Percentiles rank a stretch among this genome's conserved stretches.
Conservation (phyloP, 2,113 vertebrate species). For the Chaetorhynchus papuensis region DNA sequence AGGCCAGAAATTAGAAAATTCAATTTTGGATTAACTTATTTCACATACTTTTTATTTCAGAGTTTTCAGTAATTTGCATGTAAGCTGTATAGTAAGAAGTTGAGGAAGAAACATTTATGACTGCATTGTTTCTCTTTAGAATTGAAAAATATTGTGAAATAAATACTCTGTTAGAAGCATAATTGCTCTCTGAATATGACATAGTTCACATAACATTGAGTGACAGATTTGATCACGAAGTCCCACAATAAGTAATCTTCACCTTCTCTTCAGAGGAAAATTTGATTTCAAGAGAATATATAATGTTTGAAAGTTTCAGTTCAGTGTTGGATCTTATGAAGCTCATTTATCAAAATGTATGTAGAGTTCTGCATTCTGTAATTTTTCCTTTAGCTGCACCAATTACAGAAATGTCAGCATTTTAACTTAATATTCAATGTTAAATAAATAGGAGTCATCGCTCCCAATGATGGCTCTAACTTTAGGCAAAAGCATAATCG, state of each 20-base stretch:
- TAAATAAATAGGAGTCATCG: neutral
- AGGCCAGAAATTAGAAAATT: neutral
- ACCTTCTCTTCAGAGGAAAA: neutral
- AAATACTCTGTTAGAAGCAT: neutral
- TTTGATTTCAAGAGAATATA: neutral
- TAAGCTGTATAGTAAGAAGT: neutral
- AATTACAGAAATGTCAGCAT: neutral
- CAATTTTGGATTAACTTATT: neutral
- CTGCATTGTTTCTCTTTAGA: neutral
- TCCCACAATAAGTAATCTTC: neutral
- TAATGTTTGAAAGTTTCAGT: neutral
- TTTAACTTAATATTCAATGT: neutral
- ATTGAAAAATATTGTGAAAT: neutral
- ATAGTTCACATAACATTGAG: neutral
- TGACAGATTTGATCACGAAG: neutral
- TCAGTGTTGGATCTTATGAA: neutral
- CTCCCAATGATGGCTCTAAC: neutral
- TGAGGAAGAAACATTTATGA: neutral
- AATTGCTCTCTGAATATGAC: neutral
- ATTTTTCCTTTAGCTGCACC: neutral
- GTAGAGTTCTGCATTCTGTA: neutral
- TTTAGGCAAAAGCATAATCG: neutral
- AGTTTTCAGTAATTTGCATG: neutral
- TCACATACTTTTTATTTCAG: neutral
- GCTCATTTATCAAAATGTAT: neutral